Conservation (phyloP, 2,797 vertebrate genomes). For the Momotus momota region DNA sequence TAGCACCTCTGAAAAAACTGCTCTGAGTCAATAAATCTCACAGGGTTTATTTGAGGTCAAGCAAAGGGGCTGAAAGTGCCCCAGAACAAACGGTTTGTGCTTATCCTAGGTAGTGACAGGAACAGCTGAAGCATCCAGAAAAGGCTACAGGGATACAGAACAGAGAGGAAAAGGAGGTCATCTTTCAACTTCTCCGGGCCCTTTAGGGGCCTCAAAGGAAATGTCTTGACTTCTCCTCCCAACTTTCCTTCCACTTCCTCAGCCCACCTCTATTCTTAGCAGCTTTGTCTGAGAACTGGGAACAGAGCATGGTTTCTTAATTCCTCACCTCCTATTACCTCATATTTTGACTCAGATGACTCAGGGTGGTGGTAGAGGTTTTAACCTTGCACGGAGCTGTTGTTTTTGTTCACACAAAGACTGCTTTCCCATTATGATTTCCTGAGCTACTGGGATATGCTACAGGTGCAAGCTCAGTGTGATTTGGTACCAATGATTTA, state of each 20-base stretch:
- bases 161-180: conserved; percentile 2
- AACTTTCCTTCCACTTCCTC: conserved; percentile 56
- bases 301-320: not conserved
- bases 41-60: not conserved
- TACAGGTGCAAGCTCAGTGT: not conserved
- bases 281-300: conserved; percentile 33
- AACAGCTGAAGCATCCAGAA: not conserved
- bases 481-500: not conserved
- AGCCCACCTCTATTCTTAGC: conserved; percentile 58
- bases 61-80: not conserved
- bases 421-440: not conserved
- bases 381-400: not conserved
- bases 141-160: not conserved
- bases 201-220: conserved; percentile 58
- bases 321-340: conserved; percentile 32
- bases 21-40: not conserved
- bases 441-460: not conserved
- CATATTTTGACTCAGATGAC: not conserved
- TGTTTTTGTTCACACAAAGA: not conserved
- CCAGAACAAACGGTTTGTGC: not conserved
- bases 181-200: conserved; percentile 15
- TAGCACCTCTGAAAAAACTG: not conserved
- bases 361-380: not conserved
- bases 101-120: not conserved
- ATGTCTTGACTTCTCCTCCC: conserved; percentile 56